These are phyloP conservation scores for Drosophila limbata DNA, from an alignment of 2,888 invertebrate species.

Conservation along the genomic window DNA sequence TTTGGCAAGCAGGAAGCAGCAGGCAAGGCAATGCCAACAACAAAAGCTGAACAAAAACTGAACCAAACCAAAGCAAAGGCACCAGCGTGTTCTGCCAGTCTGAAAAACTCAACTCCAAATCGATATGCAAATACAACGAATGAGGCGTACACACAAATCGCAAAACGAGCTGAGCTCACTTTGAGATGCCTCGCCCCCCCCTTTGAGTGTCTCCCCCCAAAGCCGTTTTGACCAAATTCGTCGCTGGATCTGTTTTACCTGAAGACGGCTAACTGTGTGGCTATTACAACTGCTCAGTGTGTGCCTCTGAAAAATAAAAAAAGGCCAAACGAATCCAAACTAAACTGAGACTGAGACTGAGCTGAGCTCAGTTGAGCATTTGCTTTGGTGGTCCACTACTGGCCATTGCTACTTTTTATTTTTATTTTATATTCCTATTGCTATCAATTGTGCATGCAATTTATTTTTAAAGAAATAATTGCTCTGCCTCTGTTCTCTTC, in stretches of 20 bases:
- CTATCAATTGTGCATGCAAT: slow-evolving; percentile 81
- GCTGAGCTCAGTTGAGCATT: slow-evolving; percentile 21
- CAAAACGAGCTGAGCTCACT: slow-evolving; percentile 58
- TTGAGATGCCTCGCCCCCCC: slow-evolving; percentile 53
- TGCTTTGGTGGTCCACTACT: slow-evolving; percentile 69
- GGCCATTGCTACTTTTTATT: slow-evolving; percentile 44
- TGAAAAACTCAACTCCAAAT: slow-evolving; percentile 74
- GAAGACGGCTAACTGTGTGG: slow-evolving; percentile 53
- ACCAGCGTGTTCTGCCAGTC: slow-evolving; percentile 61
- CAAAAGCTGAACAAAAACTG: slow-evolving; percentile 3
- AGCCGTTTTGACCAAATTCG: slow-evolving; percentile 79
- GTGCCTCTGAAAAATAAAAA: slow-evolving; percentile 4
- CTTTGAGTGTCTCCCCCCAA: slow-evolving; percentile 11
- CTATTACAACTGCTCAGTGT: slow-evolving; percentile 36
- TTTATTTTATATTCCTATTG: slow-evolving; percentile 52
- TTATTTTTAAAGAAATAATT: slow-evolving; percentile 81
- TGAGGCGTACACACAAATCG: slow-evolving; percentile 76
- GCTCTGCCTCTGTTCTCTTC: slow-evolving; percentile 67
- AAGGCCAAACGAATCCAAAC: neutral
- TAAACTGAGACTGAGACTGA: slow-evolving; percentile 12
- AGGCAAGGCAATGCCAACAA: slow-evolving; percentile 10
- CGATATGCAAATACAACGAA: slow-evolving; percentile 80
- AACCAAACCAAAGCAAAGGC: slow-evolving; percentile 30
- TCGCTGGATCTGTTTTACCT: slow-evolving; percentile 59
- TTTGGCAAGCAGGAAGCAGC: slow-evolving; percentile 47